Evolutionary conservation across 2,113 vertebrate species (phyloP), one percentile per base, ranked within the genome.

Genomic region (Lampris incognitus): DNA sequence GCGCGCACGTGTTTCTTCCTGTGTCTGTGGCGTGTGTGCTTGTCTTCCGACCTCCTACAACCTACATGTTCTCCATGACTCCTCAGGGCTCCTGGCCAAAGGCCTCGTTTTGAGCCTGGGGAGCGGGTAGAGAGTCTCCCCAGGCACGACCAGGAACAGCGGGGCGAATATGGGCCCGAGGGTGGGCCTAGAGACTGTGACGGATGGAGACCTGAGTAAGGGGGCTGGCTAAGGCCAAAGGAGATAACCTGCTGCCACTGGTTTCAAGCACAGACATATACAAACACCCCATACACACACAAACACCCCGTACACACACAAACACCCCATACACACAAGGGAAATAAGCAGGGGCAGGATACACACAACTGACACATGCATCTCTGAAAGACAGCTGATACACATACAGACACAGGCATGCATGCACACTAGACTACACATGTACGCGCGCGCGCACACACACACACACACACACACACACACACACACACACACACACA

Each of bases 11-110:
- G 54, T 56, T 37, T 58, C 4, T 58, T 4, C 38, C 24, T 58
- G 58, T 61, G 40, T 61, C 10, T 42, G 42, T 63, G 61, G 61
- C 76, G 72, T 77, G 83, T 91, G 89, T 88, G 77, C 2, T 46
- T 86, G 72, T 87, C 73, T 36, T 37, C 72, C 83, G 82, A 78
- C 76, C 76, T 80, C 58, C 76, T 76, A 86, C 87, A 88, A 88
- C 87, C 88, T 80, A 91, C 69, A 2, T 85, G 84, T 87, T 51
- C 2, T 69, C 87, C 85, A 97, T 96, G 93, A 93, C 94, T 87
- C 94, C 94, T 87, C 94, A 96, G 92, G 87, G 88, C 95, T 94
- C 89, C 92, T 86, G 83, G 88, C 82, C 68, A 57, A 92, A 86
- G 78, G 88, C 88, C 95, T 86, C 89, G 92, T 95, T 92, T 91